Base-by-base conservation (phyloP, 2,113 vertebrate species). In the Callipepla californica region DNA sequence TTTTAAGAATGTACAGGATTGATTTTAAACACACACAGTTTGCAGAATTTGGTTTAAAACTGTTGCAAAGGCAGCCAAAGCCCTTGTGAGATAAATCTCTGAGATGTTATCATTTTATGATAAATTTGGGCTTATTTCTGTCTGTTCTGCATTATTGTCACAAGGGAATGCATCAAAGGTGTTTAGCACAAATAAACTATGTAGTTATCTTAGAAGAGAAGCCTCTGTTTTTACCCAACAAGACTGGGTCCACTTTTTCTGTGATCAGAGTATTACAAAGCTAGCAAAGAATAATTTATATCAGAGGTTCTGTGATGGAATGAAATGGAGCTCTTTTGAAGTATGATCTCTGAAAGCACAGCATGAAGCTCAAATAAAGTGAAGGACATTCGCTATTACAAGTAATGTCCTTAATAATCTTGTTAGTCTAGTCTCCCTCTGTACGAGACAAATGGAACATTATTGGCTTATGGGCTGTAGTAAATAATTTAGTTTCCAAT, bases 341-440 rank as follows among this genome's bases (percentile, higher is more conserved):
- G 98, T 98, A 98, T 98, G 97, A 97, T 97, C 97, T 98, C 98
- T 98, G 97, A 98, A 98, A 98, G 98, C 98, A 97, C 98, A 98
- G 98, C 98, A 97, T 98, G 98, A 98, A 97, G 96, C 97, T 98
- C 96, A 98, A 98, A 98, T 98, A 98, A 98, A 98, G 98, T 99
- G 98, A 99, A 99, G 99, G 99, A 98, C 99, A 98, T 98, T 98
- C 90, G 85, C 98, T 98, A 99, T 99, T 99, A 98, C 98, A 99
- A 99, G 98, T 98, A 98, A 99, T 98, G 98, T 99, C 98, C 98
- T 99, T 98, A 98, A 99, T 99, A 99, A 99, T 99, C 98, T 98
- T 98, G 98, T 99, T 99, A 99, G 98, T 98, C 98, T 97, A 97
- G 98, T 98, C 98, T 98, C 98, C 97, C 98, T 98, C 98, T 98